Evolutionary conservation across 2,113 vertebrate species (phyloP).

Genomic region (Macrotis lagotis): DNA sequence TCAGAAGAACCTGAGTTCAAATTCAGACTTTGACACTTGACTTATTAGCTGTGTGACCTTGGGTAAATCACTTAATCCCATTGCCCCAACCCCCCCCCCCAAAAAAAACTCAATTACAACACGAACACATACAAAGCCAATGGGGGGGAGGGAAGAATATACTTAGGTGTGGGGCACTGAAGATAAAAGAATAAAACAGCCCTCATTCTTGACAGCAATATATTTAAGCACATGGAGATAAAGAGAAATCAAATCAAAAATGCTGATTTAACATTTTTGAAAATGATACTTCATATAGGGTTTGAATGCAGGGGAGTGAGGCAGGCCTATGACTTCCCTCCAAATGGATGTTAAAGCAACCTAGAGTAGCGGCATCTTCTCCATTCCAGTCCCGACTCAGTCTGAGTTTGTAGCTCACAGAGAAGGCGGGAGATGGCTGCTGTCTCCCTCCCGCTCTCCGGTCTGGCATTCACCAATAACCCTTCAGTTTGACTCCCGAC

Average conservation of each 20-base stretch:
- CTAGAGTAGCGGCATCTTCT: background rate
- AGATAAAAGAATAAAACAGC: background rate
- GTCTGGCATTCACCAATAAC: background rate
- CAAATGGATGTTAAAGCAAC: background rate
- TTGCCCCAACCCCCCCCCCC: too few relatives aligned
- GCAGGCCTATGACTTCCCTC: too few relatives aligned
- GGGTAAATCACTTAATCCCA: too few relatives aligned
- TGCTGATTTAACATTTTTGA: background rate
- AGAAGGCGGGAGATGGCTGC: too few relatives aligned
- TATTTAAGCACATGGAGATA: background rate
- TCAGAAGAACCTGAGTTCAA: too few relatives aligned
- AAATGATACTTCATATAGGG: background rate
- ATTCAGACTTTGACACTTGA: too few relatives aligned
- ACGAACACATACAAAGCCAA: too few relatives aligned
- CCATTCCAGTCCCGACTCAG: background rate
- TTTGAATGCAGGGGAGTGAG: background rate
- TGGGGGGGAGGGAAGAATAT: too few relatives aligned
- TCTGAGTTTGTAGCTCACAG: background rate
- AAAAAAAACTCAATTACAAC: too few relatives aligned
- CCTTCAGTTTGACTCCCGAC: background rate
- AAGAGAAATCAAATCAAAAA: background rate
- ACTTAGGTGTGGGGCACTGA: background rate
- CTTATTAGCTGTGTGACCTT: too few relatives aligned
- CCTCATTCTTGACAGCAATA: background rate
- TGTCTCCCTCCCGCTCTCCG: background rate